These are phyloP conservation scores for Drosophila erecta DNA, from an alignment of 1,140 invertebrate species.

Conservation along the genomic window DNA sequence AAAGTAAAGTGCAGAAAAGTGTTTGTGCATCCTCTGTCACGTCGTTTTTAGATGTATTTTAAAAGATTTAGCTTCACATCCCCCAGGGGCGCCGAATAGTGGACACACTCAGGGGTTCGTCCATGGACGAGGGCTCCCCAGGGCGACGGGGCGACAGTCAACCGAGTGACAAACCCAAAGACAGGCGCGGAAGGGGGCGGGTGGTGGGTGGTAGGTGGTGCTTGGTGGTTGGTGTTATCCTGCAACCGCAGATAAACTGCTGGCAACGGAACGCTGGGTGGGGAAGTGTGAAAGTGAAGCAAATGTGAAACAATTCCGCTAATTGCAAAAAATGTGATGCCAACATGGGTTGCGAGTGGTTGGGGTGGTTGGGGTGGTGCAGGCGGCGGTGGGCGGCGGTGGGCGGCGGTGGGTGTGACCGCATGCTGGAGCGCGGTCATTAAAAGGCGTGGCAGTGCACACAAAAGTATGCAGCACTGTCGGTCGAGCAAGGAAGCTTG, in stretches of 20 bases:
- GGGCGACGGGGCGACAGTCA: not conserved
- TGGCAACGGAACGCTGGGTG: conserved; percentile 20
- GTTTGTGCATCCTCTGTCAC: conserved; percentile 47
- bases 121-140: not conserved
- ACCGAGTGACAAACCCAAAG: conserved; percentile 37
- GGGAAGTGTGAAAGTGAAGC: conserved; percentile 55
- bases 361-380: not conserved
- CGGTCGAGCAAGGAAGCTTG: not conserved
- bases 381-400: not conserved
- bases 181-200: not conserved
- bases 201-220: no score
- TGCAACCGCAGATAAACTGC: conserved; percentile 73
- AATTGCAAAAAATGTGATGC: conserved; percentile 71
- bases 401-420: not conserved
- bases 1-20: conserved; percentile 66
- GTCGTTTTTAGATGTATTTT: conserved; percentile 76
- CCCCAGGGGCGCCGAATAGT: conserved; percentile 55
- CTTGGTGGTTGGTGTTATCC: not conserved
- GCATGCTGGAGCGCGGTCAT: conserved; percentile 43
- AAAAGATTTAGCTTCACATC: conserved; percentile 72
- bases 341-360: not conserved
- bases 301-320: conserved; percentile 81
- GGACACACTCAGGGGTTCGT: conserved; percentile 44
- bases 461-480: conserved; percentile 41
- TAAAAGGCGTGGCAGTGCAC: conserved; percentile 55